Base-by-base conservation (phyloP, 1,140 invertebrate species). In the Dryas iulia region DNA sequence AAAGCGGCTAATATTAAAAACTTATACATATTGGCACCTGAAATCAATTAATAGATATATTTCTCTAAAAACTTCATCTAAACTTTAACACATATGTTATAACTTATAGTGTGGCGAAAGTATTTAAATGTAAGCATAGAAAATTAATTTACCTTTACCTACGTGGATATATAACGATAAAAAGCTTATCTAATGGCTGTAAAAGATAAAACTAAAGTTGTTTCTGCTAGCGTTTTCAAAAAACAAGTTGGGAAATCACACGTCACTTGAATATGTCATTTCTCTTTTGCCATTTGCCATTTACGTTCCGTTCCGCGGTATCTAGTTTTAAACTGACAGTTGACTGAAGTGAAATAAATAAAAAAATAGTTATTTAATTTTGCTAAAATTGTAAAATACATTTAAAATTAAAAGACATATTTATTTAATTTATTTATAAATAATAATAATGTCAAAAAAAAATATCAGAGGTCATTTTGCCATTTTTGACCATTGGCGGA, bases 141-240 rank as follows among this genome's bases (percentile, higher is more conserved):
- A 25, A 63, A 63, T 63, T 63, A 63, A 31, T 53, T 69, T 53
- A 52, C 39, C 39, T 62, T 39, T 62, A 69, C 53, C 54, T 83
- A 85, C 83, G 82, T 83, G 83, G 81, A 74, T 69, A 73, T 65
- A 26, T 23, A 33, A 66, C 56, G 72, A 71, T 79, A 73, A 75
- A 77, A 58, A 57, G 53, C 78, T 78, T 82, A 78, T 82, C 79
- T 73, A 77, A 75, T 79, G 57, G 64, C 76, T 82, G 26, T 59
- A 71, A 47, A 56, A 72, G 81, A 81, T 83, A 81, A 83, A 70
- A 76, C 71, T 73, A 74, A 59, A 63, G 59, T 65, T 59, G 61
- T 68, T 78, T 81, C 74, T 72, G 71, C 77, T 71, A 75, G 77
- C 78, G 81, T 79, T 85, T 85, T 79, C 72, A 71, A 83, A 81